phyloP scores from a whole-genome alignment of 1,140 invertebrate genomes.

The Tenebrio molitor region DNA sequence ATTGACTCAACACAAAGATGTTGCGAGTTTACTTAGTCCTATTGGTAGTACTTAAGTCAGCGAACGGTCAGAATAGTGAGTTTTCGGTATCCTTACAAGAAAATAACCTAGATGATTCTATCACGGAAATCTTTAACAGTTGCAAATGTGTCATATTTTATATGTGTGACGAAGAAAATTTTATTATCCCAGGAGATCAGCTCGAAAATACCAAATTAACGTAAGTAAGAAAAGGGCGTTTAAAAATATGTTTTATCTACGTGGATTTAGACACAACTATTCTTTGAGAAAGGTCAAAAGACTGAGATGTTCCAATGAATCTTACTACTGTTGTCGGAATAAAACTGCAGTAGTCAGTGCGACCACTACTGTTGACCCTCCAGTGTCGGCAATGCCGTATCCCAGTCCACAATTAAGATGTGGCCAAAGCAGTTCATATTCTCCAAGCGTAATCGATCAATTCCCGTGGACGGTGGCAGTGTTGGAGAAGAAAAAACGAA shows the following conservation, averaged over 20 bases:
- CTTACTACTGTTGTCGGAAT: constrained; percentile 5
- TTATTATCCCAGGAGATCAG: constrained; percentile 3
- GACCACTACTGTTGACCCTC: not conserved
- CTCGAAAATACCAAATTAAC: not conserved
- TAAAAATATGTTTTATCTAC: not conserved
- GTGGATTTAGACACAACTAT: constrained; percentile 2
- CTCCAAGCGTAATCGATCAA: constrained; percentile 49
- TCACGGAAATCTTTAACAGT: constrained; percentile 11
- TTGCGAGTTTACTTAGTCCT: not conserved
- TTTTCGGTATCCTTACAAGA: not conserved
- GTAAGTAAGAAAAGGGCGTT: constrained; percentile 1
- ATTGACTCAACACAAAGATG: too few species aligned
- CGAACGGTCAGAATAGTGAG: not conserved
- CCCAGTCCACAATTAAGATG: constrained; percentile 56
- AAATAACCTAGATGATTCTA: constrained; percentile 2
- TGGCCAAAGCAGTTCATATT: constrained; percentile 42
- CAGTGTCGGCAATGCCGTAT: too few species aligned
- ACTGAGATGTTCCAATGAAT: constrained; percentile 12
- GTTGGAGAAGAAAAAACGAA: constrained; percentile 46
- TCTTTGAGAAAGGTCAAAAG: not conserved
- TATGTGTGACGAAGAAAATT: constrained; percentile 23
- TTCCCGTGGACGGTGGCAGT: constrained; percentile 63
- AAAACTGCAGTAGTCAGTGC: not conserved
- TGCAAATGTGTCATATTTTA: constrained; percentile 24
- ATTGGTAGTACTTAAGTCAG: not conserved